Percentiles rank a stretch among this genome's conserved stretches.
Conservation (phyloP, 2,113 vertebrate genomes). For the Semnopithecus entellus region DNA sequence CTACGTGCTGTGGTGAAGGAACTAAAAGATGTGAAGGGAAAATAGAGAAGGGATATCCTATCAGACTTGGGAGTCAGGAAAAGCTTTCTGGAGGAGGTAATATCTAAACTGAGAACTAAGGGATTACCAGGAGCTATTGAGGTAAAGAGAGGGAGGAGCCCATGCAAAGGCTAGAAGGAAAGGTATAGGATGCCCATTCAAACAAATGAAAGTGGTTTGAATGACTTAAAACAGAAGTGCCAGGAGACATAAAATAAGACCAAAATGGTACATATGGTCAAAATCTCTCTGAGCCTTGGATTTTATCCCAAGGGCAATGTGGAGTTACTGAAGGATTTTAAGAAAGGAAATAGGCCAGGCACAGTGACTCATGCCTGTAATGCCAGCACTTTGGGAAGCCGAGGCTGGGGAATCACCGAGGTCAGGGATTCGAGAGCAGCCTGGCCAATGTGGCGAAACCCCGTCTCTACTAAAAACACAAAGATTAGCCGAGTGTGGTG, state of each 20-base stretch:
- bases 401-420: too few species aligned
- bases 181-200: neutral
- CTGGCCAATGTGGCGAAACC: too few species aligned
- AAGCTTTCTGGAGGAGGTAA: neutral
- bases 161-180: neutral
- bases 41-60: neutral
- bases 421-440: too few species aligned
- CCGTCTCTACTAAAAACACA: too few species aligned
- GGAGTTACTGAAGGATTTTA: neutral
- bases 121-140: neutral
- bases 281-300: neutral
- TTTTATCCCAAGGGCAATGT: neutral
- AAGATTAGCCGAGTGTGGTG: too few species aligned
- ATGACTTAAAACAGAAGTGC: neutral
- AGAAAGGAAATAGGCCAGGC: neutral
- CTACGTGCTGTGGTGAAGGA: neutral
- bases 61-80: neutral
- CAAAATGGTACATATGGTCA: neutral
- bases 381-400: too few species aligned
- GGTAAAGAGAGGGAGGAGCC: neutral
- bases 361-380: too few species aligned
- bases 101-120: constrained; percentile 5
- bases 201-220: neutral
- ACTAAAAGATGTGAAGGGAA: neutral
- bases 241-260: neutral